phyloP scores from a whole-genome alignment of 1,140 invertebrate genomes.

The Heliconius melpomene region DNA sequence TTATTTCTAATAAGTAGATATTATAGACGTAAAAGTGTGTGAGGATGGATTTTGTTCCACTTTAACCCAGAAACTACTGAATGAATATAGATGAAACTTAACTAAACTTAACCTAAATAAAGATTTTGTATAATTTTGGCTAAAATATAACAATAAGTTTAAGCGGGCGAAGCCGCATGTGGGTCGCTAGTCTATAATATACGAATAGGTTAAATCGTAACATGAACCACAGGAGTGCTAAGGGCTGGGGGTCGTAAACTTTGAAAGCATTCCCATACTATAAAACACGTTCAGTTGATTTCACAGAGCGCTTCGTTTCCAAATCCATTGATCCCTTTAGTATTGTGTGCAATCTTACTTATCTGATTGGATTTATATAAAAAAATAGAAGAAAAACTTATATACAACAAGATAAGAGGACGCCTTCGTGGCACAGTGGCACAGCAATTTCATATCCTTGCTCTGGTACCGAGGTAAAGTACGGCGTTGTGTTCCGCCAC shows the following conservation, averaged over 20 bases:
- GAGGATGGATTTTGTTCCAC: no score
- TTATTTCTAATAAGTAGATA: no score
- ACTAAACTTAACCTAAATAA: no score
- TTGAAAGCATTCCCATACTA: conserved; percentile 9
- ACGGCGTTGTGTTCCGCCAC: no score
- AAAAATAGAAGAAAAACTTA: background rate
- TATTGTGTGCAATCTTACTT: conserved; percentile 8
- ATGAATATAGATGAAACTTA: no score
- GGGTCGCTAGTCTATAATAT: background rate
- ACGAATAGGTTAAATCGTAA: background rate
- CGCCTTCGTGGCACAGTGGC: no score
- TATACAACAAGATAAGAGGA: background rate
- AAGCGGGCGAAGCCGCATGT: background rate
- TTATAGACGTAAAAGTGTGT: no score
- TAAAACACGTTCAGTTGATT: conserved; percentile 9
- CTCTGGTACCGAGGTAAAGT: no score
- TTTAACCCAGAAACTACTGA: no score
- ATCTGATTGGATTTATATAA: conserved; percentile 1
- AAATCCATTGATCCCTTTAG: conserved; percentile 1
- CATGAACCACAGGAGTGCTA: background rate
- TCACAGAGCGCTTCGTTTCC: conserved; percentile 2
- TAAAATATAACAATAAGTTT: no score
- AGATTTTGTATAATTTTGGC: no score
- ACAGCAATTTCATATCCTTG: no score
- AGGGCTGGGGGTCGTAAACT: conserved; percentile 4